Conservation (phyloP, 2,888 invertebrate species). For the Deroplatys truncata region DNA sequence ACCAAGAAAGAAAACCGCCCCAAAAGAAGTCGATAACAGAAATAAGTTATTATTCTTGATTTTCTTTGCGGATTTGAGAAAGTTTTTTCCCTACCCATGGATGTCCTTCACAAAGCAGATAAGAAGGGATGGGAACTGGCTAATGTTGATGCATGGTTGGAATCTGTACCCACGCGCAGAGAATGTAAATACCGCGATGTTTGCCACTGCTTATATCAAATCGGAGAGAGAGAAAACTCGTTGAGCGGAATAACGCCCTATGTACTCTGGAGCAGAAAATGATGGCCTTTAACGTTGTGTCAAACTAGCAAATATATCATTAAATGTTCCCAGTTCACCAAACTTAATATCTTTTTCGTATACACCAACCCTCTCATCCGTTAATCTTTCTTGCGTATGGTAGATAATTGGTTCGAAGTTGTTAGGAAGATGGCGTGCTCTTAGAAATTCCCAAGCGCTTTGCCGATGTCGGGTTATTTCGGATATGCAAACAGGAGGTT, state of each 20-base stretch:
- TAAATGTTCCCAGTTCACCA: background rate
- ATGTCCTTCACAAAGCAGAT: background rate
- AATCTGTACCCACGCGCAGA: background rate
- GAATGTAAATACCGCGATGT: background rate
- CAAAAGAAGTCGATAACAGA: slow-evolving; percentile 7
- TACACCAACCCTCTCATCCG: background rate
- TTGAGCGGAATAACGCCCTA: background rate
- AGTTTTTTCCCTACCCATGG: background rate
- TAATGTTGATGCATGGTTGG: slow-evolving; percentile 10
- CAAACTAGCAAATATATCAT: background rate
- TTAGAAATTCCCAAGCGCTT: background rate
- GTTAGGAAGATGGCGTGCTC: background rate
- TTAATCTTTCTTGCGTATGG: background rate
- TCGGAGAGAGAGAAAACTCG: background rate
- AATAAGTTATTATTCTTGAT: slow-evolving; percentile 5
- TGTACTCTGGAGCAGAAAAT: background rate
- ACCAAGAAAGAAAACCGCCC: background rate
- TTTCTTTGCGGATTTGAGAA: background rate
- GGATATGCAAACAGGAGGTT: background rate
- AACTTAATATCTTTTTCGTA: background rate
- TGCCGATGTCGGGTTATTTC: background rate
- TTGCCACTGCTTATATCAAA: background rate
- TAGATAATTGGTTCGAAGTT: background rate
- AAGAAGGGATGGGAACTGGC: background rate
- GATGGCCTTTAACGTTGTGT: background rate